These are phyloP conservation scores for Drosophila recens DNA, from an alignment of 2,888 invertebrate genomes.

Conservation along the genomic window DNA sequence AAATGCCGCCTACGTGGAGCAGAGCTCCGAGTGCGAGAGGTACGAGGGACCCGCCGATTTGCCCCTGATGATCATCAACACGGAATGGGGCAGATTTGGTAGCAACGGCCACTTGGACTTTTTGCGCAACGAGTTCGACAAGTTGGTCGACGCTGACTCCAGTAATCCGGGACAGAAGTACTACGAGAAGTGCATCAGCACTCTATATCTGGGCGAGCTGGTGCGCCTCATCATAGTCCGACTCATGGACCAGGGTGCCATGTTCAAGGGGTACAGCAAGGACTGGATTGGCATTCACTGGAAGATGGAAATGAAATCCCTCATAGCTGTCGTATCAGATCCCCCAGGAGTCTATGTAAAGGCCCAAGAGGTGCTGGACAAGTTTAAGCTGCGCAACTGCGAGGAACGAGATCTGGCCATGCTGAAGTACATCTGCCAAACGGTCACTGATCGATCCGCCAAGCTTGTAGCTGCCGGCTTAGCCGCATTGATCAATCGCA, in stretches of 20 bases:
- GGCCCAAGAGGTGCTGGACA: slow-evolving; percentile 92
- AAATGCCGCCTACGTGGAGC: slow-evolving; percentile 94
- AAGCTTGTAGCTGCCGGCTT: slow-evolving; percentile 95
- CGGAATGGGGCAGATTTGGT: slow-evolving; percentile 98
- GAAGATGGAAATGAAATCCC: slow-evolving; percentile 96
- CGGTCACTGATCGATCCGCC: slow-evolving; percentile 95
- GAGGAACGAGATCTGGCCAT: slow-evolving; percentile 94
- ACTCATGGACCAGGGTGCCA: slow-evolving; percentile 89
- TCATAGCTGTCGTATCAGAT: slow-evolving; percentile 97
- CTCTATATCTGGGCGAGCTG: slow-evolving; percentile 98
- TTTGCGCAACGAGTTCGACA: slow-evolving; percentile 92
- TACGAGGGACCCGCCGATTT: slow-evolving; percentile 87
- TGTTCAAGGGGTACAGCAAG: slow-evolving; percentile 51
- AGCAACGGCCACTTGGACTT: slow-evolving; percentile 94
- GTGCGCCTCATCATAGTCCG: slow-evolving; percentile 93
- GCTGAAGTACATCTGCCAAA: slow-evolving; percentile 94
- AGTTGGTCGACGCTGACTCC: slow-evolving; percentile 91
- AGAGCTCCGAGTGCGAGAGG: slow-evolving; percentile 90
- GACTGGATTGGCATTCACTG: slow-evolving; percentile 56
- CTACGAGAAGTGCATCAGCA: slow-evolving; percentile 93
- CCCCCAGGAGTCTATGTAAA: slow-evolving; percentile 91
- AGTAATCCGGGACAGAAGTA: slow-evolving; percentile 92
- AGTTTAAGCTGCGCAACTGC: slow-evolving; percentile 88
- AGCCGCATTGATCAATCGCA: slow-evolving; percentile 85
- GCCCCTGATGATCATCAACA: slow-evolving; percentile 91